Percentiles rank a stretch among this genome's conserved stretches.
These are phyloP conservation scores for Musca vetustissima DNA, from an alignment of 1,140 invertebrate species.

Conservation along the genomic window DNA sequence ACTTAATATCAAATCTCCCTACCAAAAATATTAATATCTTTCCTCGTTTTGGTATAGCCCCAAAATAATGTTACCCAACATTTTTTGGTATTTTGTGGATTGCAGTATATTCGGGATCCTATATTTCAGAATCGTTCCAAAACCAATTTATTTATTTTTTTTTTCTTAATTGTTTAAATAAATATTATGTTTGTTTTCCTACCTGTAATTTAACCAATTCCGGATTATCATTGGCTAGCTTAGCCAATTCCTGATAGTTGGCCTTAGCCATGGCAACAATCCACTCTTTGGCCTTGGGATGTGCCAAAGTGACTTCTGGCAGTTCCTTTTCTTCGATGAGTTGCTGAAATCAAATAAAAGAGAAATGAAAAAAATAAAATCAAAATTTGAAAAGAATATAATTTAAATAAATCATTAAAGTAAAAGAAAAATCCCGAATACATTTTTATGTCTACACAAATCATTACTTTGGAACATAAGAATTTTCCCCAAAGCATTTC, in stretches of 20 bases:
- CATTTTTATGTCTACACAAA: not conserved
- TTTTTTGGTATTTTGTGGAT: no score
- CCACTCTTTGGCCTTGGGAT: slow-evolving; percentile 79
- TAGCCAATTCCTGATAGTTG: slow-evolving; percentile 80
- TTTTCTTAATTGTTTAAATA: not conserved
- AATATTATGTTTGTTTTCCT: slow-evolving; percentile 57
- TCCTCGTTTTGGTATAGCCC: no score
- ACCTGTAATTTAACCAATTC: slow-evolving; percentile 81
- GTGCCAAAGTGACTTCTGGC: slow-evolving; percentile 45
- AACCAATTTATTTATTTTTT: no score
- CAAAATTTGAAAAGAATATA: not conserved
- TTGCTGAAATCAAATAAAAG: slow-evolving; percentile 35
- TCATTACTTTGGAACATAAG: not conserved
- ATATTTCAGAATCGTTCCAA: no score
- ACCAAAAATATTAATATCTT: no score
- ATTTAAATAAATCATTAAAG: not conserved
- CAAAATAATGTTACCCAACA: no score
- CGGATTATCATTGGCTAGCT: slow-evolving; percentile 78
- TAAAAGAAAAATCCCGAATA: not conserved
- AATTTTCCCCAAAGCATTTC: slow-evolving; percentile 6
- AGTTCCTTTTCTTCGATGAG: slow-evolving; percentile 50
- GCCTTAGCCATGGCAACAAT: slow-evolving; percentile 77
- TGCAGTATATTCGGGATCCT: no score
- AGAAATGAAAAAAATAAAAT: not conserved
- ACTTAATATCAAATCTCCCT: no score